Base-by-base conservation (phyloP, 2,797 vertebrate genomes). In the Acipenser ruthenus region DNA sequence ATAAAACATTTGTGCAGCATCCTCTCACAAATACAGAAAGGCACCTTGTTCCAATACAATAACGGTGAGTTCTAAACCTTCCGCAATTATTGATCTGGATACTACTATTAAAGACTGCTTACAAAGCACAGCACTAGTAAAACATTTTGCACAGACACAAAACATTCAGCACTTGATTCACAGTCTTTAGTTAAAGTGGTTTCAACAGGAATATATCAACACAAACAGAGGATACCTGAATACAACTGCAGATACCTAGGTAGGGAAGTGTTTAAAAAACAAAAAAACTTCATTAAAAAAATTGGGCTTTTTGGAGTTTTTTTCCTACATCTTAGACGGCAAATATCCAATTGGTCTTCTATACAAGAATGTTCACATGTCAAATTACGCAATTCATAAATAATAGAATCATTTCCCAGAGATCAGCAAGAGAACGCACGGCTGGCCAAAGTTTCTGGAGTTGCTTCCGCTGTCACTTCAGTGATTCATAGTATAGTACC, bases 161-260 rank as follows among this genome's bases (percentile, higher is more conserved):
- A 75, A 65, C 76, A 64, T 70, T 70, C 74, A 71, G 78, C 78
- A 79, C 74, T 74, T 74, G 77, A 81, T 90, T 89, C 88, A 89
- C 87, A 89, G 87, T 88, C 82, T 87, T 80, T 75, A 76, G 82
- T 87, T 85, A 78, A 89, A 97, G 94, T 96, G 95, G 94, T 97
- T 95, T 92, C 87, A 88, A 85, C 86, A 86, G 76, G 74, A 82
- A 78, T 75, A 68, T 76, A 82, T 81, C 72, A 55, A 76, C 65
- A 70, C 51, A 50, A 53, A 75, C 71, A 74, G 75, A 75, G 83
- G 76, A 80, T 68, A 87, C 73, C 73, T 84, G 82, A 80, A 89
- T 69, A 83, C 80, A 72, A 67, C 78, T 82, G 65, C 67, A 67
- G 65, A 77, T 66, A 73, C 70, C 66, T 77, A 73, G 77, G 79